phyloP scores from a whole-genome alignment of 2,113 vertebrate genomes.

The Callaeas wilsoni region DNA sequence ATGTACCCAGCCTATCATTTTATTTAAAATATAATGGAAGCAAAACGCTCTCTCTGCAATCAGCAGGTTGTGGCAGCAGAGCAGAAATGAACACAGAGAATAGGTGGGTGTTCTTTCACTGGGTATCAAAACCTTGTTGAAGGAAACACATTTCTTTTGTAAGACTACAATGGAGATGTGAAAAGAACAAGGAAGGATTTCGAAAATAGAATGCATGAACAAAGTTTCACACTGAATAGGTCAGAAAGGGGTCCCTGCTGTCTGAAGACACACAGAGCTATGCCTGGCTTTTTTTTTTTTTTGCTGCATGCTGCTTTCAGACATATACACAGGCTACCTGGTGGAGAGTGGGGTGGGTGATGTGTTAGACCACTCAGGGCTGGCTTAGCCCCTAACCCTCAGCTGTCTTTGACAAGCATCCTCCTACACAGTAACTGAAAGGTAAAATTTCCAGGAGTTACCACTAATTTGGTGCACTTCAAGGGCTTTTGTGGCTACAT shows the following conservation, averaged over 20 bases:
- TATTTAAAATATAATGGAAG: conserved; percentile 22
- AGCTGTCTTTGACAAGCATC: background rate
- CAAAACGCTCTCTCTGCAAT: background rate
- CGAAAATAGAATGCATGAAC: background rate
- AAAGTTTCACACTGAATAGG: background rate
- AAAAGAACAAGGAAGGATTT: background rate
- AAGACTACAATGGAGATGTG: background rate
- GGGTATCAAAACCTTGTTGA: background rate
- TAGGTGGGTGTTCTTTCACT: background rate
- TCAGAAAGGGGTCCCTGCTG: background rate
- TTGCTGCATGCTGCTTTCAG: background rate
- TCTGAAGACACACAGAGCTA: background rate
- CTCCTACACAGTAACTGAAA: background rate
- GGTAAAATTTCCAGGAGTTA: background rate
- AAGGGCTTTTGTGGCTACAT: background rate
- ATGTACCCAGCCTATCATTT: background rate
- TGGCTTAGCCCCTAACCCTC: background rate
- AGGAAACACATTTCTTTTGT: background rate
- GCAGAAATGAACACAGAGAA: background rate
- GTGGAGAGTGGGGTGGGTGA: background rate
- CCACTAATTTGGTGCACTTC: background rate
- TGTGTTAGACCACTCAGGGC: background rate
- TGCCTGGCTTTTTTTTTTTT: background rate
- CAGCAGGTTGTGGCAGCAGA: conserved; percentile 13
- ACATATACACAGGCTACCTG: background rate